phyloP scores from a whole-genome alignment of 2,888 invertebrate genomes.

The Tipula lateralis region DNA sequence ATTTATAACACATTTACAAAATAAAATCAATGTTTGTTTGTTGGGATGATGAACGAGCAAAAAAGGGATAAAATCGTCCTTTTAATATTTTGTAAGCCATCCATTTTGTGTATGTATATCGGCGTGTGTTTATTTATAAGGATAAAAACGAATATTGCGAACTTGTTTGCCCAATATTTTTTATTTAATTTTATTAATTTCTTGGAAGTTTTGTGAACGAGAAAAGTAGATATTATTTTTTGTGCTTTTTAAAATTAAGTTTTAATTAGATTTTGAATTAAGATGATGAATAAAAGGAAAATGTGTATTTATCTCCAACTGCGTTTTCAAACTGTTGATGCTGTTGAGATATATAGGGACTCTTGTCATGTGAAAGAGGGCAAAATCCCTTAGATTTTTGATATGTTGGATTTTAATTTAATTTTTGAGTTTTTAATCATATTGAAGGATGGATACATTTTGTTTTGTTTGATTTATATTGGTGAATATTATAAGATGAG shows the following conservation, averaged over 20 bases:
- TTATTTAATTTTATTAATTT: neutral
- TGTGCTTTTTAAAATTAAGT: neutral
- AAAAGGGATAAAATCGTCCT: neutral
- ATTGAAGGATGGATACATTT: neutral
- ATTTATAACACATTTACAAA: neutral
- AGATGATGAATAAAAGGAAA: neutral
- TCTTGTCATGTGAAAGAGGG: neutral
- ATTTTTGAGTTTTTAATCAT: neutral
- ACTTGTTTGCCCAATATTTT: neutral
- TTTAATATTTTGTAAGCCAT: neutral
- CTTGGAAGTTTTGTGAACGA: neutral
- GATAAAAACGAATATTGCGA: neutral
- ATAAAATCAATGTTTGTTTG: neutral
- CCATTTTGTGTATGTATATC: neutral
- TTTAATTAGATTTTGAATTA: slow-evolving; percentile 12
- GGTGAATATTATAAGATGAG: neutral
- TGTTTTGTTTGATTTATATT: neutral
- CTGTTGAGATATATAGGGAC: neutral
- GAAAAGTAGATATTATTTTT: neutral
- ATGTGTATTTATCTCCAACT: neutral
- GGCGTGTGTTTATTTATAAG: neutral
- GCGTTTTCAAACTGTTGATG: neutral
- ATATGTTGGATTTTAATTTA: no score
- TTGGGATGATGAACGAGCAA: neutral
- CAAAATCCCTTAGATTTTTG: no score